These are phyloP conservation scores for Acipenser oxyrinchus DNA, from an alignment of 2,797 vertebrate genomes.

Conservation along the genomic window DNA sequence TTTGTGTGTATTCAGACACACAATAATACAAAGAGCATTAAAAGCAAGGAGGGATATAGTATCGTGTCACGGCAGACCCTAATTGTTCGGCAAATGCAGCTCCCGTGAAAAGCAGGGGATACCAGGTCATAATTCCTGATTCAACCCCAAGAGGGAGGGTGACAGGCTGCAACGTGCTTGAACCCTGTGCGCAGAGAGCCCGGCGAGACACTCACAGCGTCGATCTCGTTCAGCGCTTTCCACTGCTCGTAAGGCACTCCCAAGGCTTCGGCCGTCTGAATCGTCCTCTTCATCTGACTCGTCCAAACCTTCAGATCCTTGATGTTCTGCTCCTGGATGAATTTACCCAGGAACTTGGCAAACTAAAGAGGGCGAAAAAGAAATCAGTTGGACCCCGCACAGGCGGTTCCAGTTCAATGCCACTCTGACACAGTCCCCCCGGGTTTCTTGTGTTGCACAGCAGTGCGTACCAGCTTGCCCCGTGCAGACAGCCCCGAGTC, in stretches of 20 bases:
- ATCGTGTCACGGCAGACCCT: neutral
- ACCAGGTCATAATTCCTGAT: neutral
- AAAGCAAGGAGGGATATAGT: neutral
- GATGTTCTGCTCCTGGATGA: conserved; percentile 82
- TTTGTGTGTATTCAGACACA: too few species aligned
- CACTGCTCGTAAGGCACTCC: conserved; percentile 91
- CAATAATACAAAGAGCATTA: too few species aligned
- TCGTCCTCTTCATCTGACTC: conserved; percentile 97
- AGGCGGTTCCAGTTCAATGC: conserved; percentile 4
- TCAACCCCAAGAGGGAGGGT: neutral
- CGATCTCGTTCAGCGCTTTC: conserved; percentile 96
- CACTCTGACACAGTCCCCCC: neutral
- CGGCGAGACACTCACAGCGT: conserved; percentile 67
- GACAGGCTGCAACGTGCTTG: neutral
- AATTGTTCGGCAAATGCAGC: too few species aligned
- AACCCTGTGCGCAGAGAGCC: too few species aligned
- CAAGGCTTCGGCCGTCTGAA: conserved; percentile 90
- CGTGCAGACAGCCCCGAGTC: conserved; percentile 83
- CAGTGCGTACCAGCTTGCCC: conserved; percentile 68
- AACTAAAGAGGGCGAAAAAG: conserved; percentile 59
- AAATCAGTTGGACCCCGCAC: neutral
- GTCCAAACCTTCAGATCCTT: conserved; percentile 95
- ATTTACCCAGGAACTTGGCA: conserved; percentile 73
- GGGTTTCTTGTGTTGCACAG: too few species aligned
- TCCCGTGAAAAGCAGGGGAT: too few species aligned